phyloP scores from a whole-genome alignment of 2,797 vertebrate genomes.

The Pantherophis vulpinus region DNA sequence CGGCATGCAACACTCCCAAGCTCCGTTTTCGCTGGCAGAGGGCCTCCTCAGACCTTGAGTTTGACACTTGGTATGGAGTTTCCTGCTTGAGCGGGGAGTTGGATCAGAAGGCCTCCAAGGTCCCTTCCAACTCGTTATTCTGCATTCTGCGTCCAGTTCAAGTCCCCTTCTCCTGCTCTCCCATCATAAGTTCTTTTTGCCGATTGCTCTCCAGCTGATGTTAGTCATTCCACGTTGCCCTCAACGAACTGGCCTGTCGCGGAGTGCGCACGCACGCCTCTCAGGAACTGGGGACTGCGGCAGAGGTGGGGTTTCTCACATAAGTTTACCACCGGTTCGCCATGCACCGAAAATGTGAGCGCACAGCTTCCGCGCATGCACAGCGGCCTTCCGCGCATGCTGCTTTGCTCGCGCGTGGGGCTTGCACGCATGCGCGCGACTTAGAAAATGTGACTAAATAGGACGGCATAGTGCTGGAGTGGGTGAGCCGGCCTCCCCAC shows the following conservation, averaged over 20 bases:
- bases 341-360: no score
- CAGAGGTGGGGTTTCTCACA: no score
- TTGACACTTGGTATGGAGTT: background rate
- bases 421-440: no score
- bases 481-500: fast-evolving
- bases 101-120: background rate
- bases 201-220: background rate
- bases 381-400: no score
- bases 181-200: background rate
- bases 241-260: background rate
- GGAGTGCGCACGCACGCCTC: fast-evolving
- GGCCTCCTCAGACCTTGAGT: no score
- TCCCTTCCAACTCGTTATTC: background rate
- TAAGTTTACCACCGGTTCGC: no score
- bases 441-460: no score
- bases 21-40: no score
- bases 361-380: no score
- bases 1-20: no score
- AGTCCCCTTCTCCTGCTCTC: background rate
- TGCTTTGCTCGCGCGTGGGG: no score
- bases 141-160: background rate
- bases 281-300: background rate
- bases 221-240: background rate
- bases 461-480: no score
- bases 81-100: background rate